Conservation (phyloP, 2,888 invertebrate species). For the Drosophila pullipes region DNA sequence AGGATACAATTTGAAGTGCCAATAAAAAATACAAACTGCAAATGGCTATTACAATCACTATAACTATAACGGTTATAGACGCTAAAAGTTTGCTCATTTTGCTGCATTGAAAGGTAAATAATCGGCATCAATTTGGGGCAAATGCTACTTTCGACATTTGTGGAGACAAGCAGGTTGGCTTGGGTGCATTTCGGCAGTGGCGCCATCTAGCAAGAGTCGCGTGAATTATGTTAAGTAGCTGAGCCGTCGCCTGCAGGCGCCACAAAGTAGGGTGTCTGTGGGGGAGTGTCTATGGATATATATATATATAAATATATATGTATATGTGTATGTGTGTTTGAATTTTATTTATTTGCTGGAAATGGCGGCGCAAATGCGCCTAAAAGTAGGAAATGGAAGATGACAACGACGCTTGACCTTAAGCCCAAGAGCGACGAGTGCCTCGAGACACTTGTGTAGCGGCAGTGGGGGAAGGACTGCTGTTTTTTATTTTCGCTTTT, state of each 20-base stretch:
- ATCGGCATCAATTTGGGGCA: constrained; percentile 10
- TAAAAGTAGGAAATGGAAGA: constrained; percentile 57
- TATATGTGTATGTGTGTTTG: constrained; percentile 12
- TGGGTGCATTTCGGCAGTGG: constrained; percentile 42
- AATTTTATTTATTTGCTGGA: constrained; percentile 66
- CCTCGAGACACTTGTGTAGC: constrained; percentile 57
- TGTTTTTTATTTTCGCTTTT: neutral
- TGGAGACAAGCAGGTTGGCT: constrained; percentile 17
- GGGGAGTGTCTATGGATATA: neutral
- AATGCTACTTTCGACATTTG: constrained; percentile 31
- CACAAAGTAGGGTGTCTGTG: constrained; percentile 10
- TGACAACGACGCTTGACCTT: constrained; percentile 77
- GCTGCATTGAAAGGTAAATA: constrained; percentile 17
- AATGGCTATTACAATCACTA: constrained; percentile 35
- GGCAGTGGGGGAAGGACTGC: constrained; percentile 1
- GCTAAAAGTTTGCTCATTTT: constrained; percentile 30
- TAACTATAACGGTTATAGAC: constrained; percentile 26
- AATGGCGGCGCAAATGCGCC: constrained; percentile 51
- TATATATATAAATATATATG: neutral
- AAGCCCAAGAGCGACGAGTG: constrained; percentile 54
- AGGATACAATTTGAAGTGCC: constrained; percentile 14
- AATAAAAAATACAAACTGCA: constrained; percentile 17
- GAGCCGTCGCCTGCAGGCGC: constrained; percentile 57
- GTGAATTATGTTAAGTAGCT: constrained; percentile 75
- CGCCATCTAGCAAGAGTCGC: constrained; percentile 52